Conservation (phyloP, 2,113 vertebrate species). For the Muntiacus reevesi region DNA sequence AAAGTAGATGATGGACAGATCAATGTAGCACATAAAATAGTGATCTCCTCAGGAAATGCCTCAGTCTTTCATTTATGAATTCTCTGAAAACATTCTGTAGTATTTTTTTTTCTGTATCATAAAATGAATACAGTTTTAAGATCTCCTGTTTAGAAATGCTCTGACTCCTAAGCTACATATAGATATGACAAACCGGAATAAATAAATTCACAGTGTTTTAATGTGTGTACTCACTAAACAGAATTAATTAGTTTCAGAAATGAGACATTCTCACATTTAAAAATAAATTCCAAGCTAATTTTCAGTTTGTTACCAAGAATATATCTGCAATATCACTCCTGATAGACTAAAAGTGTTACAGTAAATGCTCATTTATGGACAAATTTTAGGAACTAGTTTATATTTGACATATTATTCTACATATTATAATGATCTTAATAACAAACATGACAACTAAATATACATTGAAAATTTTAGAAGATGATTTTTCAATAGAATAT, state of each 20-base stretch:
- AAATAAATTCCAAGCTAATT: conserved; percentile 67
- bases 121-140: not conserved
- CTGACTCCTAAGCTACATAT: conserved; percentile 15
- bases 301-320: conserved; percentile 49
- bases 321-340: conserved; percentile 18
- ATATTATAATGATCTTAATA: not conserved
- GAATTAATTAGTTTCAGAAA: conserved; percentile 60
- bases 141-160: not conserved
- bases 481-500: not conserved
- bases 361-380: not conserved
- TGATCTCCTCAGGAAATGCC: not conserved
- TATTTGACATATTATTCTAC: not conserved
- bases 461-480: not conserved
- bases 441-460: not conserved
- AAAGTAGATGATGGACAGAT: not conserved
- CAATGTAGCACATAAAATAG: not conserved
- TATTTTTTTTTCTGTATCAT: not conserved
- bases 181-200: conserved; percentile 6
- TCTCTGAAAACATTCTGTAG: not conserved
- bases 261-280: conserved; percentile 62
- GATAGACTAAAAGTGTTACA: not conserved
- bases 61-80: not conserved
- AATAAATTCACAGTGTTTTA: conserved; percentile 36
- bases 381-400: not conserved
- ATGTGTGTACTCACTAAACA: conserved; percentile 19